These are phyloP conservation scores for Drosophila saltans DNA, from an alignment of 1,140 invertebrate genomes.

Conservation along the genomic window DNA sequence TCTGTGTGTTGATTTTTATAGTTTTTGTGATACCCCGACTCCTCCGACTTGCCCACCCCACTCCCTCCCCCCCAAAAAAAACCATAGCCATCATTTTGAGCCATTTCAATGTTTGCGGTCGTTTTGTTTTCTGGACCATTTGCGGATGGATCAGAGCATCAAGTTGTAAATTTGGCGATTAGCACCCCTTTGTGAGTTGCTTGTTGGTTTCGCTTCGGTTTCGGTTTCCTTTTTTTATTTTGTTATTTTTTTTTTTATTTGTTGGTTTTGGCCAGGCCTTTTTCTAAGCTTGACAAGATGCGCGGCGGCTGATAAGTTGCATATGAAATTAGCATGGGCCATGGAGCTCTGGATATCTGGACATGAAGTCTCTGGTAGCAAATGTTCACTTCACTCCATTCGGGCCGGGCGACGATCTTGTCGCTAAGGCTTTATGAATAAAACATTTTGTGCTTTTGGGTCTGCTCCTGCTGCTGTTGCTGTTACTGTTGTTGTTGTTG, in stretches of 20 bases:
- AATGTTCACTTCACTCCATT: slow-evolving; percentile 11
- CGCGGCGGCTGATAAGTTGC: slow-evolving; percentile 76
- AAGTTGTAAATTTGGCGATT: slow-evolving; percentile 83
- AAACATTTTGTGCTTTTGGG: slow-evolving; percentile 60
- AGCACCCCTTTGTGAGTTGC: slow-evolving; percentile 77
- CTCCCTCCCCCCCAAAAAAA: background rate
- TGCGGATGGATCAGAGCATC: slow-evolving; percentile 59
- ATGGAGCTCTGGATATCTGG: slow-evolving; percentile 15
- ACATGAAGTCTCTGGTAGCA: slow-evolving; percentile 7
- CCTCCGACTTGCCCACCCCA: background rate
- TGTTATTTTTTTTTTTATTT: slow-evolving; percentile 25
- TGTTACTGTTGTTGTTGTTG: slow-evolving; percentile 27
- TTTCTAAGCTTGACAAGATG: slow-evolving; percentile 74
- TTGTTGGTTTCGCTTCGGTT: slow-evolving; percentile 36
- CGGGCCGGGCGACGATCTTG: slow-evolving; percentile 70
- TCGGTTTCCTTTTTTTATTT: slow-evolving; percentile 5
- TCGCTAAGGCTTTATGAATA: slow-evolving; percentile 76
- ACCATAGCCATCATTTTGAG: slow-evolving; percentile 22
- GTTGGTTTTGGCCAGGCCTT: slow-evolving; percentile 22
- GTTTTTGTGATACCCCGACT: slow-evolving; percentile 48
- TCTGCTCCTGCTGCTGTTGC: slow-evolving; percentile 1
- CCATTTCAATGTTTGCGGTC: slow-evolving; percentile 57
- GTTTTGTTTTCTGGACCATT: slow-evolving; percentile 82
- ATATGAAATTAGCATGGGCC: slow-evolving; percentile 73
- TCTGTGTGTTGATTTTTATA: slow-evolving; percentile 75